phyloP scores from a whole-genome alignment of 2,888 invertebrate genomes.

The Ganaspis brasiliensis region DNA sequence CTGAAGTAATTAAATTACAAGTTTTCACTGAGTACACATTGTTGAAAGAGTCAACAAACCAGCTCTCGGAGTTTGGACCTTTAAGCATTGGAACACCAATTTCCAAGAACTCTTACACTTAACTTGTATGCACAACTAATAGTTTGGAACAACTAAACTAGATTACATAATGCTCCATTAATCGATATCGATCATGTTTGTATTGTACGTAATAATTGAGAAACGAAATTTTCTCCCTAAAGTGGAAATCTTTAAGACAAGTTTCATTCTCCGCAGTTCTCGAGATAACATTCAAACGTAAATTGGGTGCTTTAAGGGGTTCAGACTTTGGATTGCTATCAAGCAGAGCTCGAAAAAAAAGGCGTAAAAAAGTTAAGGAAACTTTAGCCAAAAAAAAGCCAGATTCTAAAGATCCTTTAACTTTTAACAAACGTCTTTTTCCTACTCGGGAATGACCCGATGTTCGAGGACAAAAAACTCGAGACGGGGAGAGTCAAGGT shows the following conservation, averaged over 20 bases:
- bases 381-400: slow-evolving; percentile 15
- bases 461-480: slow-evolving; percentile 3
- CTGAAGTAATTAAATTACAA: not conserved
- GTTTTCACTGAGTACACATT: not conserved
- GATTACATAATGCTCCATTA: not conserved
- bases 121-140: slow-evolving; percentile 26
- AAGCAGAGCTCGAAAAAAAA: not conserved
- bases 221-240: not conserved
- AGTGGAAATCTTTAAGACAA: not conserved
- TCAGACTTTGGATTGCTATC: slow-evolving; percentile 29
- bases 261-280: slow-evolving; percentile 3
- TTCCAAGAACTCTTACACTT: slow-evolving; percentile 12
- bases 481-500: slow-evolving; percentile 35
- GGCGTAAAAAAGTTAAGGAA: slow-evolving; percentile 18
- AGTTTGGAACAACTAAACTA: slow-evolving; percentile 10
- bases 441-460: not conserved
- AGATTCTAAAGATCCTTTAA: slow-evolving; percentile 4
- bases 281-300: not conserved
- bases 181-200: slow-evolving; percentile 26
- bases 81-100: slow-evolving; percentile 18
- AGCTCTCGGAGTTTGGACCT: slow-evolving; percentile 19
- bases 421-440: slow-evolving; percentile 33
- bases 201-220: not conserved
- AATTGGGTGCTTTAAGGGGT: slow-evolving; percentile 19
- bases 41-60: slow-evolving; percentile 26